Evolutionary conservation across 2,113 vertebrate genomes (phyloP).

Genomic region (Catagonus wagneri): DNA sequence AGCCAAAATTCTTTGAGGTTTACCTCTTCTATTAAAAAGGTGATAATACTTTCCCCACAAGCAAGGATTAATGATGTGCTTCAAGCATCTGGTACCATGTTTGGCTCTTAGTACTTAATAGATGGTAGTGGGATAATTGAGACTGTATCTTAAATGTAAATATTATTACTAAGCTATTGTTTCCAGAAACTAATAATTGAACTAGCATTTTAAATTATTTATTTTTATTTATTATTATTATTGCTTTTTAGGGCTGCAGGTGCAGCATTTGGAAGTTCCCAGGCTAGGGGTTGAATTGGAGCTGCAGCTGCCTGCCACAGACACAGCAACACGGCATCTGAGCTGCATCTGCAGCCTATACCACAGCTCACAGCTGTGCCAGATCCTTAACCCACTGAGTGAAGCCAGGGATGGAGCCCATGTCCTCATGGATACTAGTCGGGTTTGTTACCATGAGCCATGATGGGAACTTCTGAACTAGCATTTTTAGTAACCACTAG

Average conservation of each 20-base stretch:
- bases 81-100: not conserved
- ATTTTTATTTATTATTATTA: too few relatives aligned
- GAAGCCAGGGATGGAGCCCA: too few relatives aligned
- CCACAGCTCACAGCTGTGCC: too few relatives aligned
- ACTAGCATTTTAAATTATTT: not conserved
- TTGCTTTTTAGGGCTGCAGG: too few relatives aligned
- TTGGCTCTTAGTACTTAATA: not conserved
- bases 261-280: too few relatives aligned
- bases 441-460: too few relatives aligned
- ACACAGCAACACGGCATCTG: too few relatives aligned
- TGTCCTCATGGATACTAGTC: too few relatives aligned
- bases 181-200: conserved; percentile 32
- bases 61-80: not conserved
- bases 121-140: not conserved
- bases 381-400: too few relatives aligned
- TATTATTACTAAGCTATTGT: not conserved
- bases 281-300: too few relatives aligned
- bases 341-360: too few relatives aligned
- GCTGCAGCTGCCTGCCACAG: too few relatives aligned
- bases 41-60: not conserved
- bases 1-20: not conserved
- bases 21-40: not conserved
- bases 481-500: not conserved
- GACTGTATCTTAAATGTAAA: not conserved
- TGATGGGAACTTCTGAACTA: not conserved